Conservation (phyloP, 2,797 vertebrate genomes). For the Pyrocephalus nanus region DNA sequence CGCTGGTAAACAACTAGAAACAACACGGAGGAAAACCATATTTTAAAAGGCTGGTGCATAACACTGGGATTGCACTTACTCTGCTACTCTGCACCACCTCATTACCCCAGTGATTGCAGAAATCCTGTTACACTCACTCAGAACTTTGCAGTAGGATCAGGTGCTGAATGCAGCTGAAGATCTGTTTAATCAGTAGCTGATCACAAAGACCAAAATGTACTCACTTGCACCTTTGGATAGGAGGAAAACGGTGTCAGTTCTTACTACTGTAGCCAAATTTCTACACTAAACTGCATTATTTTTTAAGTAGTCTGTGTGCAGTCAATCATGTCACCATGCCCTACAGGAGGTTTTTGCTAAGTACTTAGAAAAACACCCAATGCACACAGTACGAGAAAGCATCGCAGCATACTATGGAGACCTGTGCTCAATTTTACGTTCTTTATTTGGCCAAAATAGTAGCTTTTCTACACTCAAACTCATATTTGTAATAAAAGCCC, state of each 20-base stretch:
- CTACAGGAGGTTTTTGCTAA: slow-evolving; percentile 10
- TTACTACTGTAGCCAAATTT: not conserved
- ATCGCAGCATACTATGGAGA: not conserved
- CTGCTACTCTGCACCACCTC: not conserved
- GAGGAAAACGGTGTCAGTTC: not conserved
- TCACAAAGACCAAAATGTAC: not conserved
- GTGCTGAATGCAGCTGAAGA: not conserved
- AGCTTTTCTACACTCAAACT: slow-evolving; percentile 58
- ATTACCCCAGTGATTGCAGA: not conserved
- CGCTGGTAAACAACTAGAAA: slow-evolving; percentile 21
- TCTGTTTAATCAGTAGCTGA: slow-evolving; percentile 22
- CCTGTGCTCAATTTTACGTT: slow-evolving; percentile 51
- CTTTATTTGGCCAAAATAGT: slow-evolving; percentile 64
- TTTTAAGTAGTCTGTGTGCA: not conserved
- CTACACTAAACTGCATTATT: not conserved
- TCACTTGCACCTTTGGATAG: not conserved
- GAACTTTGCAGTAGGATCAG: not conserved
- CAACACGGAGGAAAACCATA: not conserved
- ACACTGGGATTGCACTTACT: not conserved
- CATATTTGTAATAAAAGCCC: slow-evolving; percentile 62
- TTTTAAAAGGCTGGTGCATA: not conserved
- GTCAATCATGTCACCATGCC: not conserved
- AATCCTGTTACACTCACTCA: not conserved
- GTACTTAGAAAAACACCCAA: not conserved
- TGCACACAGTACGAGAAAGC: not conserved